Evolutionary conservation across 2,113 vertebrate genomes (phyloP), one percentile per base, ranked within the genome.

Genomic region (Origma solitaria): DNA sequence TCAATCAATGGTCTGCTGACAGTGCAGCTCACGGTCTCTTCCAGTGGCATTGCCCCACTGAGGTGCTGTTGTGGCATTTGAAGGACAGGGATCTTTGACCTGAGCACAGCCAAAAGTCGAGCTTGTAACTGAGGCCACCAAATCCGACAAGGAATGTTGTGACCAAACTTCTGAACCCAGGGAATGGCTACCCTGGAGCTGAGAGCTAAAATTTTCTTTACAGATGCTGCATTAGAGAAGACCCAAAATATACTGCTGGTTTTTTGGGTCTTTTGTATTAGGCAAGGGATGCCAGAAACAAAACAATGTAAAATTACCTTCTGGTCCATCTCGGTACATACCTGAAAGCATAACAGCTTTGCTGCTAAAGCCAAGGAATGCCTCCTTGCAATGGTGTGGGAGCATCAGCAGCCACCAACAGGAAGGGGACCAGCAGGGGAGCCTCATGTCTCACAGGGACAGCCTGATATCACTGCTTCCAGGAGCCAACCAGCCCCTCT

Each of bases 401-500:
- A 44, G 7, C 18, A 12, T 24, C 1, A 0, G 20, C 44, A 78
- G 18, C 19, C 45, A 40, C 7, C 15, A 49, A 22, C 15, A 65
- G 65, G 40, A 78, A 61, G 5, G 4, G 2, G 10, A 35, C 25
- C 11, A 64, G 25, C 10, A 58, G 1, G 2, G 23, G 17, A 66
- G 10, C n/a, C 31, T 61, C 24, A 4, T 0, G 0, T 64, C 31
- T 51, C 1, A 1, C 14, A 44, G 8, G 21, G 9, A 45, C 44
- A 65, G 38, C 33, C 71, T 35, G n/a, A 27, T n/a, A 64, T 28
- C 10, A 8, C 21, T 4, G 1, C 24, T 83, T 42, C 33, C 50
- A 53, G 40, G 33, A 27, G 20, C 49, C 82, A 9, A 6, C 47
- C 71, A 65, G 14, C 4, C 3, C 11, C 40, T 49, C 50, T 42